Base-by-base conservation (phyloP, 2,888 invertebrate genomes). In the Sarcophaga rosellei region DNA sequence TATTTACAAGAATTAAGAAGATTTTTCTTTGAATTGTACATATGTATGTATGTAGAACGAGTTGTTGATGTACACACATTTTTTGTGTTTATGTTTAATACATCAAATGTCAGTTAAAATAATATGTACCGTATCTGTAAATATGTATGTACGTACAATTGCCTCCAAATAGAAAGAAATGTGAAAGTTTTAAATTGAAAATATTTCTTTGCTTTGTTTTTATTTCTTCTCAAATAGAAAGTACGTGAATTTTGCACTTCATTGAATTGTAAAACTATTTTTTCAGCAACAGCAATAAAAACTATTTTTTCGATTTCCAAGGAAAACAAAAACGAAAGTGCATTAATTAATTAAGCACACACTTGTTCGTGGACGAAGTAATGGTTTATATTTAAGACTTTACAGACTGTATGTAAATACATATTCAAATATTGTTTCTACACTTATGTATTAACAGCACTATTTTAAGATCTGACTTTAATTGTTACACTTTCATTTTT, bases 171-270 rank as follows among this genome's bases (percentile, higher is more conserved):
- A 53, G 53, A 53, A 47, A 47, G 70, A 70, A 63, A 47, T 63
- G 81, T 78, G 85, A 85, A 85, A 81, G 85, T 84, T 68, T 73
- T 66, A n/a, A 63, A 65, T 1, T 23, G 15, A 75, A 69, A 73
- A 25, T 10, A 68, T 62, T 57, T 12, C n/a, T 47, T 20, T 45
- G n/a, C 4, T 53, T 53, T 53, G 53, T 8, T n/a, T 63, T 17
- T 45, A 62, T 12, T 12, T n/a, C 44, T 17, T 45, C 47, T 12
- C 63, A 79, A 78, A 63, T 78, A 86, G 84, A 86, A 86, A 86
- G 84, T 84, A 72, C 76, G 82, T 62, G 75, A 82, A 75, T 76
- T 75, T 68, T 62, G 15, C 23, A 80, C 61, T 70, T 72, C 17
- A 83, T 62, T 84, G 77, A 25, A 75, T 63, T 65, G 44, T 1